These are phyloP conservation scores for Temnothorax longispinosus DNA, from an alignment of 1,140 invertebrate species.

Conservation along the genomic window DNA sequence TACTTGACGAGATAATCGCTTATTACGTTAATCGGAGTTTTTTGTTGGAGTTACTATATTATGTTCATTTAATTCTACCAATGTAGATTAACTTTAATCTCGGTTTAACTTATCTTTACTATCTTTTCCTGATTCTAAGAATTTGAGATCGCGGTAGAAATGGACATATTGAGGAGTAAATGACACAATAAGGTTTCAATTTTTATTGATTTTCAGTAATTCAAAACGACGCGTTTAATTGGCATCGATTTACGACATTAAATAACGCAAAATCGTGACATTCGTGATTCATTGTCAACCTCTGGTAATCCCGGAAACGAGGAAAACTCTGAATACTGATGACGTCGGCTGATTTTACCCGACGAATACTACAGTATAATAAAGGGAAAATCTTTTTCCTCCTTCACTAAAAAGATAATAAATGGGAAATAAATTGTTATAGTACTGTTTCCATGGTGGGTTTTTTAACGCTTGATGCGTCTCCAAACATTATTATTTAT, in stretches of 20 bases:
- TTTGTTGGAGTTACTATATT: no score
- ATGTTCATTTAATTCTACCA: no score
- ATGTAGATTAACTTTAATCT: no score
- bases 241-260: background rate
- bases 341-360: background rate
- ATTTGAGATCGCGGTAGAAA: no score
- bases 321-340: slow-evolving; percentile 33
- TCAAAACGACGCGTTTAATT: background rate
- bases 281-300: background rate
- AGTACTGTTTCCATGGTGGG: background rate
- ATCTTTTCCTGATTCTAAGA: no score
- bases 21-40: background rate
- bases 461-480: background rate
- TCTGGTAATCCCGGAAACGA: slow-evolving; percentile 36
- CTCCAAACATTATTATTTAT: background rate
- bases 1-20: background rate
- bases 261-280: slow-evolving; percentile 18
- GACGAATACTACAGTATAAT: background rate
- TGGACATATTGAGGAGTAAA: no score
- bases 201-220: no score
- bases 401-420: background rate
- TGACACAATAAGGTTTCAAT: no score
- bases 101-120: no score
- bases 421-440: background rate
- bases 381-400: background rate